Percentiles rank a stretch among this genome's conserved stretches.
Conservation (phyloP, 2,888 invertebrate species). For the Trissolcus japonicus region DNA sequence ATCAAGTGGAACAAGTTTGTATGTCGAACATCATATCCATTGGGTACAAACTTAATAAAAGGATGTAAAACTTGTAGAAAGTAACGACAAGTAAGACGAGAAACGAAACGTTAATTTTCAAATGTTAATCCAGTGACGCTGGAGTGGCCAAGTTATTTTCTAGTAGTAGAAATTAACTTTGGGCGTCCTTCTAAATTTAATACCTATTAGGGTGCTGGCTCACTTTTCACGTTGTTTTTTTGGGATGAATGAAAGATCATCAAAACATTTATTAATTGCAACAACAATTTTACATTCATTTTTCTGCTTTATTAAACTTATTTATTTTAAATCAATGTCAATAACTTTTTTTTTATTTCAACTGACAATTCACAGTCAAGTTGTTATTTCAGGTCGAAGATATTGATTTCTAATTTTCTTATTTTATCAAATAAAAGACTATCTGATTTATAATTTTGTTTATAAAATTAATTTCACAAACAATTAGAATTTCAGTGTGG, state of each 20-base stretch:
- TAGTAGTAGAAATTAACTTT: conserved; percentile 50
- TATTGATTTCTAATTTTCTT: too few species aligned
- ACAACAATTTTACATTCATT: not conserved
- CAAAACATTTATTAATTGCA: not conserved
- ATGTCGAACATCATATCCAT: too few species aligned
- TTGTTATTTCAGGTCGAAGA: too few species aligned
- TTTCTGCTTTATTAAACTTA: not conserved
- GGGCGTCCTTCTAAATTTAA: conserved; percentile 50
- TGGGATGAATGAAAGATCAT: too few species aligned
- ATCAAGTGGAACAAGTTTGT: too few species aligned
- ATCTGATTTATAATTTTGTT: too few species aligned
- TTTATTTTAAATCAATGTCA: not conserved
- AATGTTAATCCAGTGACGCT: conserved; percentile 9
- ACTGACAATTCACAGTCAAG: not conserved
- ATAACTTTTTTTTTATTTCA: not conserved
- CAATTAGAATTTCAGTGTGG: too few species aligned
- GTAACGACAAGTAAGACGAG: too few species aligned
- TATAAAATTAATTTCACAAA: too few species aligned
- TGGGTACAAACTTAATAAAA: too few species aligned
- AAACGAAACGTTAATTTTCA: not conserved
- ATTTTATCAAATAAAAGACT: too few species aligned
- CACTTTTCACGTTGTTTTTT: not conserved
- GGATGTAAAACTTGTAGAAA: too few species aligned
- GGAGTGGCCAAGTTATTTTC: conserved; percentile 28
- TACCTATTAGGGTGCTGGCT: conserved; percentile 19